Base-by-base conservation (phyloP, 1,140 invertebrate species). In the Megathymus violae region DNA sequence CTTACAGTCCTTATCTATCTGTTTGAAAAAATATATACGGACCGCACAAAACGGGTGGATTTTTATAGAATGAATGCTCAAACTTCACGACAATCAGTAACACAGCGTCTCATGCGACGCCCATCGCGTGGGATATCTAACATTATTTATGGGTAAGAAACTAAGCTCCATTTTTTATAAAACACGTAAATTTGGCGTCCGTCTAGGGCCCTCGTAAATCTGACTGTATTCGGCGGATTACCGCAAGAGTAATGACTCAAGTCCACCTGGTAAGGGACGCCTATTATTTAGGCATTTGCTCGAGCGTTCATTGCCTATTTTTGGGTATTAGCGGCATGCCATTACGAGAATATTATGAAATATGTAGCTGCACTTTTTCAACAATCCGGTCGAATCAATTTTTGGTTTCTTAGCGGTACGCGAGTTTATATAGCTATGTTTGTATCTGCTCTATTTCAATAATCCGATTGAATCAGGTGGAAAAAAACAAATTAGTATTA, bases 141-240 rank as follows among this genome's bases (percentile, higher is more conserved):
- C 74, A 85, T 85, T 82, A 89, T 89, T 88, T 87, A 89, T 78
- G 78, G 64, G 71, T 64, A 69, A 75, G 78, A 79, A 82, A 85
- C 71, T 86, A 82, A 86, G 87, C 79, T 73, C 75, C 79, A 82
- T 85, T 89, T 89, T 89, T 88, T 89, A 85, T 85, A 82, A 87
- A 84, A 82, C 84, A 80, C 77, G 76, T 89, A 88, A 88, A 89
- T 86, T 89, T 81, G 59, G 73, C 71, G 83, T 89, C 79, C 76
- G 80, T 82, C 79, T 82, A 76, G 78, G 76, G 64, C 70, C 61
- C 50, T 54, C 51, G 82, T 90, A 90, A 88, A 90, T 90, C 86
- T 81, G 74, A 74, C 74, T 86, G 80, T 85, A 87, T 89, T 88
- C 82, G 67, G 69, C 74, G 87, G 88, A 90, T 90, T 90, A 90